Conservation (phyloP, 2,888 invertebrate species). For the Drosophila affinis region DNA sequence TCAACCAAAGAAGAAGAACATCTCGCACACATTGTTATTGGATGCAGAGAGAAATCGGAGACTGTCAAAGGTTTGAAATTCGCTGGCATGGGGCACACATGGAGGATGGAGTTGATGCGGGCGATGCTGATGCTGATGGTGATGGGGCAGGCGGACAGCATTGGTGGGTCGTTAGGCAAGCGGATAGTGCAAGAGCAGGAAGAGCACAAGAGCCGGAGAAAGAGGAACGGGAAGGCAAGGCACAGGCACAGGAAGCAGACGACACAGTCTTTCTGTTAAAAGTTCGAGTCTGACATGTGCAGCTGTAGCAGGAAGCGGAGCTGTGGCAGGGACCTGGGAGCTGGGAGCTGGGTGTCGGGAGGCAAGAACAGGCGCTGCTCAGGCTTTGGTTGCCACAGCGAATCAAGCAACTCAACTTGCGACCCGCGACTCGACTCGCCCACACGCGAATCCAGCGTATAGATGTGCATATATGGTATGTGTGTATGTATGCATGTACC, state of each 20-base stretch:
- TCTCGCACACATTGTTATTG: constrained; percentile 49
- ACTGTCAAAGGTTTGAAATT: constrained; percentile 29
- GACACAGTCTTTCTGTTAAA: constrained; percentile 52
- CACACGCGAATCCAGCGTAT: constrained; percentile 8
- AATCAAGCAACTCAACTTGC: constrained; percentile 17
- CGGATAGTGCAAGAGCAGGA: constrained; percentile 38
- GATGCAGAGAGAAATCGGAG: constrained; percentile 37
- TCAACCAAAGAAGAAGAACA: constrained; percentile 30
- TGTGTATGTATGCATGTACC: constrained; percentile 12
- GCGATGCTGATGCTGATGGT: background rate
- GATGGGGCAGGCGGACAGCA: background rate
- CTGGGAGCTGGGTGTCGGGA: background rate
- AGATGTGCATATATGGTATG: constrained; percentile 11
- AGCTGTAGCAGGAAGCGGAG: constrained; percentile 38
- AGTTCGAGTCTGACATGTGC: constrained; percentile 71
- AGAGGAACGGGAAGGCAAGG: constrained; percentile 5
- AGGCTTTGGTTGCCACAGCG: constrained; percentile 2
- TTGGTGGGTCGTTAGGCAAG: constrained; percentile 65
- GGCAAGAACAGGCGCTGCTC: background rate
- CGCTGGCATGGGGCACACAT: background rate
- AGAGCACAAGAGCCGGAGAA: background rate
- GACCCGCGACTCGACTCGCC: constrained; percentile 13
- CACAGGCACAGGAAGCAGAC: constrained; percentile 44
- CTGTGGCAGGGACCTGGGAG: background rate
- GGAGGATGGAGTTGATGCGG: background rate